Base-by-base conservation (phyloP, 2,888 invertebrate genomes). In the Andrena camellia region DNA sequence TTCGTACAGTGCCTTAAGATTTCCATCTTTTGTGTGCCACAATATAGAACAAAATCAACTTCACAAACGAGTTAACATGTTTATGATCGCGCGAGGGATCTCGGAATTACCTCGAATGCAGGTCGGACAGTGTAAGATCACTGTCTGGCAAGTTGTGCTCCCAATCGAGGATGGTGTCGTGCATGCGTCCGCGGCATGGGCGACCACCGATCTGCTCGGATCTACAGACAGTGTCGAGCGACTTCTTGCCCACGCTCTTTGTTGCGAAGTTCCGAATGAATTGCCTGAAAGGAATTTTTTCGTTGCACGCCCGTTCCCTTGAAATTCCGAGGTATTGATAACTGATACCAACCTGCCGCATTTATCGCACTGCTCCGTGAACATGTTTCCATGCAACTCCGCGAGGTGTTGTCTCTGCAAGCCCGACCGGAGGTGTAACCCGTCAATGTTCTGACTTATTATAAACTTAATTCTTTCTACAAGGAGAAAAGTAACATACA, bases 311-410 rank as follows among this genome's bases (percentile, higher is more conserved):
- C 6, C 17, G 54, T 63, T 23, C 2, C 10, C 33, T 1, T 23
- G 33, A 42, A 17, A 4, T 8, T 10, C 26, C 23, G 1, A 42
- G 3, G 10, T 3, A 10, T 8, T 3, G 23, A 7, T 7, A 20
- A 20, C 10, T 0, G 23, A 33, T 80, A 87, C 85, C 60, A 69
- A 97, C 97, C 95, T 96, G 94, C 97, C 97, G 94, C 99, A 99
- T 89, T 96, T 96, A 92, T 97, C 96, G 93, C 99, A 99, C 92
- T 98, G 97, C 93, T 99, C 99, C 48, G 98, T 96, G 94, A 99
- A 99, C 97, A 99, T 99, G 94, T 99, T 99, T 1, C 99, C 99
- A 95, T 99, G 99, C 64, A 99, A 95, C 94, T 99, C 99, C 10
- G 99, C 96, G 82, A 99, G 94, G 92, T 96, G 95, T 89, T 97